Conservation (phyloP, 1,140 invertebrate genomes). For the Galendromus occidentalis region DNA sequence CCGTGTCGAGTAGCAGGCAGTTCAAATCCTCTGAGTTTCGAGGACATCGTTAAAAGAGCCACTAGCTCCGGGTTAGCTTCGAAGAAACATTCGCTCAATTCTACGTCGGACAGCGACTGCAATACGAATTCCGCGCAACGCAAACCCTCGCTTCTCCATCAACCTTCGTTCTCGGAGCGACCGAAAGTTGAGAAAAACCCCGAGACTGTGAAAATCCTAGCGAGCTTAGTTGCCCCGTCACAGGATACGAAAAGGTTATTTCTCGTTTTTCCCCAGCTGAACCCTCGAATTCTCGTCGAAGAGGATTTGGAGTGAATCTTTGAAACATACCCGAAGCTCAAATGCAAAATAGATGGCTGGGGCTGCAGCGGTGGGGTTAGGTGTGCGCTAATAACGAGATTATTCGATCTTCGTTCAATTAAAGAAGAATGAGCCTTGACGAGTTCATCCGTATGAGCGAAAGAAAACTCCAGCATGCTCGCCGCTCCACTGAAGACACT, state of each 20-base stretch:
- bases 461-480: constrained; percentile 7
- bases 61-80: constrained; percentile 3
- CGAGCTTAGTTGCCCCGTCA: constrained; percentile 3
- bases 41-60: constrained; percentile 5
- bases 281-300: no score
- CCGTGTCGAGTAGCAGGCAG: neutral
- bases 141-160: neutral
- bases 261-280: no score
- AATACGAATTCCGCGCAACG: constrained; percentile 7
- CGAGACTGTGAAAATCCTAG: constrained; percentile 1
- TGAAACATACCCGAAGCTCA: neutral
- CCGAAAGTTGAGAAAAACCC: neutral
- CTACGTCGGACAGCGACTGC: constrained; percentile 6
- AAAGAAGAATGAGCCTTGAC: constrained; percentile 36
- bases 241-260: neutral
- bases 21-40: neutral
- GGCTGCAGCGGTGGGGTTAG: no score
- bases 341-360: no score
- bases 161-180: neutral
- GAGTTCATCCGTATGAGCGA: constrained; percentile 48
- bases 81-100: constrained; percentile 10
- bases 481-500: constrained; percentile 1
- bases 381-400: neutral
- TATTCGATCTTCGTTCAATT: neutral
- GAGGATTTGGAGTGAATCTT: no score